Evolutionary conservation across 2,888 invertebrate species (phyloP).

Genomic region (Netelia virgata): DNA sequence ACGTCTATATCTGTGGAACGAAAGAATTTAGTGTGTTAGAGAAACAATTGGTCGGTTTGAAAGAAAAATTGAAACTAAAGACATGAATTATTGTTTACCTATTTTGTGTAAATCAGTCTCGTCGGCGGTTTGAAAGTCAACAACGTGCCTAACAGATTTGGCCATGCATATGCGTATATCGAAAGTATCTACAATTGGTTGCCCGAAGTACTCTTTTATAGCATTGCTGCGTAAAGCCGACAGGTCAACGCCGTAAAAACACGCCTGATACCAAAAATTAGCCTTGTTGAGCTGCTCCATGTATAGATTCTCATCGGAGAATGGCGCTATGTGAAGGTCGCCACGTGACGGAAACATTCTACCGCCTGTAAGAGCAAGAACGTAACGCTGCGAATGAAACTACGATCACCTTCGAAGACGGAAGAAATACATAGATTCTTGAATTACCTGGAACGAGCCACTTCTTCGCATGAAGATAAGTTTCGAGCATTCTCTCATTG

Average conservation of each 20-base stretch:
- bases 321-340: constrained; percentile 98
- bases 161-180: constrained; percentile 99
- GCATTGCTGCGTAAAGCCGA: constrained; percentile 96
- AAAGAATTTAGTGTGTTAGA: constrained; percentile 17
- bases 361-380: constrained; percentile 86
- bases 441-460: constrained; percentile 93
- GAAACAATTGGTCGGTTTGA: background rate
- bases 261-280: constrained; percentile 99
- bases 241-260: constrained; percentile 99
- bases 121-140: constrained; percentile 96
- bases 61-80: constrained; percentile 46
- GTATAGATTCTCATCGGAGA: constrained; percentile 98
- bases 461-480: constrained; percentile 99
- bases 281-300: constrained; percentile 99
- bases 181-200: constrained; percentile 99
- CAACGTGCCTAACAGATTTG: constrained; percentile 95
- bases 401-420: constrained; percentile 6
- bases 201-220: constrained; percentile 98
- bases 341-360: constrained; percentile 99
- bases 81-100: constrained; percentile 80
- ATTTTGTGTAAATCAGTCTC: constrained; percentile 98
- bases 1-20: constrained; percentile 92
- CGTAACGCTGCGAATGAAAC: constrained; percentile 9
- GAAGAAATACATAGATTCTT: background rate
- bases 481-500: constrained; percentile 99